These are phyloP conservation scores for Empidonax traillii DNA, from an alignment of 2,113 vertebrate genomes.

Conservation along the genomic window DNA sequence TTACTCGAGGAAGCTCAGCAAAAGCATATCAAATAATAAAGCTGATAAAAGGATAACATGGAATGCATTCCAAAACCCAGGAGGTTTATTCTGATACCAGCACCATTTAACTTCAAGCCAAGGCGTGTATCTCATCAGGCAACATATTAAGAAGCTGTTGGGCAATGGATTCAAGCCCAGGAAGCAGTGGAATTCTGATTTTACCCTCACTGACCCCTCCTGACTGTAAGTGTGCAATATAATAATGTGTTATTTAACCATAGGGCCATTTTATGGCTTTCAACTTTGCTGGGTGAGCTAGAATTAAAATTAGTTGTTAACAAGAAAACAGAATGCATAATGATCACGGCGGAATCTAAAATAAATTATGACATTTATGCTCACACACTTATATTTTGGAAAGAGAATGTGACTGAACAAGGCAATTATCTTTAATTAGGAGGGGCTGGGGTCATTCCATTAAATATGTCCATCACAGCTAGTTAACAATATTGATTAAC, in stretches of 20 bases:
- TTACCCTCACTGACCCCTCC: not conserved
- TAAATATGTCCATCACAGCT: constrained; percentile 47
- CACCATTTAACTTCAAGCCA: not conserved
- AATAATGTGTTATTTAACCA: not conserved
- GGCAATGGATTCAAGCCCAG: not conserved
- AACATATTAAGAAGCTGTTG: not conserved
- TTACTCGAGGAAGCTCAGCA: constrained; percentile 19
- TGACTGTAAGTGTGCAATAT: not conserved
- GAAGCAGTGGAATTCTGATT: not conserved
- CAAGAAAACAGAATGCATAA: not conserved
- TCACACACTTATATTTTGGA: not conserved
- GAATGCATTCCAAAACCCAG: constrained; percentile 1
- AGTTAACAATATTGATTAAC: constrained; percentile 57
- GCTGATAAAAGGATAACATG: constrained; percentile 40
- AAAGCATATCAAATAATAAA: constrained; percentile 42
- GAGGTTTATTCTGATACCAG: not conserved
- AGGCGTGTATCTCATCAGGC: not conserved
- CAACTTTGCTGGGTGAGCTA: not conserved
- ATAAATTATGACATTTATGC: constrained; percentile 8
- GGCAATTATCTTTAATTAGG: constrained; percentile 20
- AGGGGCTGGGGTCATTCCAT: not conserved
- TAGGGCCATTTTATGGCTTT: not conserved
- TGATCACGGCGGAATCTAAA: not conserved
- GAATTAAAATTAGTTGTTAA: constrained; percentile 2
- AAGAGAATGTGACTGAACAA: constrained; percentile 6